A percentile compares a stretch with the other conserved stretches of the same genome.
Conservation (phyloP, 2,888 invertebrate genomes). For the Hemistola chrysoprasaria region DNA sequence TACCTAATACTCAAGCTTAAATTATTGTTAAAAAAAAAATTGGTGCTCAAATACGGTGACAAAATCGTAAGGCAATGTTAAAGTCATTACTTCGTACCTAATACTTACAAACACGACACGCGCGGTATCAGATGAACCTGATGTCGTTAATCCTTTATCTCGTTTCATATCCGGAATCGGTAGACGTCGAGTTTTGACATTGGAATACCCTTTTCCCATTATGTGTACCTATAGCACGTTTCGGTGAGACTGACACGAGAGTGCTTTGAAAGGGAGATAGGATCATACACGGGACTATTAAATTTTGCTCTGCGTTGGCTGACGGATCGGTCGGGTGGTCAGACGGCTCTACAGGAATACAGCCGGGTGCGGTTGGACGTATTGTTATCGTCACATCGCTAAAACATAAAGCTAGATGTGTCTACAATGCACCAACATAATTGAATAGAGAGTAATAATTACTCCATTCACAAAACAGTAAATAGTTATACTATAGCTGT, state of each 20-base stretch:
- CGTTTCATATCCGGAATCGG: conserved; percentile 8
- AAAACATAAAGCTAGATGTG: conserved; percentile 18
- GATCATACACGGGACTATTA: conserved; percentile 44
- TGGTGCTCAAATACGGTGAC: too few relatives aligned
- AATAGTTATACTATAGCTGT: not conserved
- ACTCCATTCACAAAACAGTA: not conserved
- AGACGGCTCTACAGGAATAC: conserved; percentile 48
- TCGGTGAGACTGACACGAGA: conserved; percentile 15
- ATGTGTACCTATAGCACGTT: not conserved
- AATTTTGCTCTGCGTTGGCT: conserved; percentile 37
- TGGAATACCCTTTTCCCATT: conserved; percentile 17
- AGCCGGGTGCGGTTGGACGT: conserved; percentile 62
- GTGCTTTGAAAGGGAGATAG: conserved; percentile 24
- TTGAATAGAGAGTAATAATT: too few relatives aligned
- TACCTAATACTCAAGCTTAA: too few relatives aligned
- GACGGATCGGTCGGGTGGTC: conserved; percentile 19
- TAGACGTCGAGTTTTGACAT: conserved; percentile 16
- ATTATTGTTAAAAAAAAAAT: too few relatives aligned
- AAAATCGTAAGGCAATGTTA: too few relatives aligned
- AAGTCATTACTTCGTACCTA: too few relatives aligned
- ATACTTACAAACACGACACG: too few relatives aligned
- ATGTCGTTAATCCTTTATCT: conserved; percentile 11
- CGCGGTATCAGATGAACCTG: not conserved
- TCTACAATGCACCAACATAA: conserved; percentile 5
- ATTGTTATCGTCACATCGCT: conserved; percentile 62